Base-by-base conservation (phyloP, 2,888 invertebrate species). In the Drosophila maculinotata region DNA sequence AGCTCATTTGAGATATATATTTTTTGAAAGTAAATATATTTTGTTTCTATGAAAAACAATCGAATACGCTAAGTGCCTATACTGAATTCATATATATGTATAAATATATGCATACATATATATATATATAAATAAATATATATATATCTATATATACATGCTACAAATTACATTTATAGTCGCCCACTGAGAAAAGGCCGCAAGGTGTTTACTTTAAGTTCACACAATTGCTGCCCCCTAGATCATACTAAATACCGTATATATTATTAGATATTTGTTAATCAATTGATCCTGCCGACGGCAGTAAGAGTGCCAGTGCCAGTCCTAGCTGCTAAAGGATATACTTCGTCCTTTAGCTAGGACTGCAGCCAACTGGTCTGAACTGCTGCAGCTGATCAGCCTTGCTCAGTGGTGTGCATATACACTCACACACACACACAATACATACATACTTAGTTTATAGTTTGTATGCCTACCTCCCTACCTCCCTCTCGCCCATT, bases 51-150 rank as follows among this genome's bases (percentile, higher is more conserved):
- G 62, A 79, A 81, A 81, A 78, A 83, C 80, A 78, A 79, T 72
- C 83, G 80, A 83, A 85, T 83, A 82, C 78, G 83, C 78, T 85
- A 83, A 82, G 85, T 84, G 84, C 74, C 79, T 81, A 82, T 76
- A 76, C 78, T 75, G 84, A 68, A 76, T 26, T 26, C 28, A 41
- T 15, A 15, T 8, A 41, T 23, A 9, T n/a, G 4, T 51, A 54
- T 57, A 54, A 53, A 63, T 60, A 53, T 63, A 57, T 63, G 60
- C 53, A 63, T 41, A 53, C 56, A 57, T 54, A 65, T 62, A 63
- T 63, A 47, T 38, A 42, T 53, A 30, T 57, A 49, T 39, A 36
- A 36, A 25, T 36, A 59, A 59, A 53, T 53, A 45, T 52, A 56
- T 58, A 44, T 59, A 67, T 58, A 69, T 52, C 62, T 75, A 58